Conservation (phyloP, 2,888 invertebrate species). For the Ennomos fuscantarius region DNA sequence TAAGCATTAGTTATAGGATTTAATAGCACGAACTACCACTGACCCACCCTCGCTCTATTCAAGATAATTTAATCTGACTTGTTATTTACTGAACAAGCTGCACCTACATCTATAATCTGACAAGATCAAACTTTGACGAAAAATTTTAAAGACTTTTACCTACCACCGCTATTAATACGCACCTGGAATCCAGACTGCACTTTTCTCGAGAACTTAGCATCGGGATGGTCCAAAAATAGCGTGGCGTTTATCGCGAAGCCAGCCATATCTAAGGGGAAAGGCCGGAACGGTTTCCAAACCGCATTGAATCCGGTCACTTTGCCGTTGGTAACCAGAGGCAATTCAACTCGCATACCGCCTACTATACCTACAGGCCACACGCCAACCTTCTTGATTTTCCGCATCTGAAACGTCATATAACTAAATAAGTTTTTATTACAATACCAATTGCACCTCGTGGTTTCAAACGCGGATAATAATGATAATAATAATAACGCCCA, state of each 20-base stretch:
- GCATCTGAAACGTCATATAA: conserved; percentile 86
- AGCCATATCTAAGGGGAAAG: conserved; percentile 99
- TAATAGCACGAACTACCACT: no score
- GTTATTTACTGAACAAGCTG: neutral
- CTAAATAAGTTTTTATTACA: neutral
- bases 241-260: conserved; percentile 95
- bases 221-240: conserved; percentile 88
- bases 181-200: conserved; percentile 94
- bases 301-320: conserved; percentile 86
- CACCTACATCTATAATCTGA: neutral
- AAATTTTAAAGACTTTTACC: no score
- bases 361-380: conserved; percentile 99
- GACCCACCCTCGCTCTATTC: no score
- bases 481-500: no score
- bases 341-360: conserved; percentile 97
- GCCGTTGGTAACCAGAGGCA: conserved; percentile 89
- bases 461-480: no score
- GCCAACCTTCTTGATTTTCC: conserved; percentile 92
- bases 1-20: no score
- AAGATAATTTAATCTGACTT: no score
- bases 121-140: no score
- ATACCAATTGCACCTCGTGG: no score
- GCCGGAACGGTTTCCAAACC: conserved; percentile 95
- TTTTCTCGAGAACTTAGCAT: conserved; percentile 92
- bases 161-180: conserved; percentile 26